Conservation (phyloP, 2,113 vertebrate genomes). For the Saimiri boliviensis region DNA sequence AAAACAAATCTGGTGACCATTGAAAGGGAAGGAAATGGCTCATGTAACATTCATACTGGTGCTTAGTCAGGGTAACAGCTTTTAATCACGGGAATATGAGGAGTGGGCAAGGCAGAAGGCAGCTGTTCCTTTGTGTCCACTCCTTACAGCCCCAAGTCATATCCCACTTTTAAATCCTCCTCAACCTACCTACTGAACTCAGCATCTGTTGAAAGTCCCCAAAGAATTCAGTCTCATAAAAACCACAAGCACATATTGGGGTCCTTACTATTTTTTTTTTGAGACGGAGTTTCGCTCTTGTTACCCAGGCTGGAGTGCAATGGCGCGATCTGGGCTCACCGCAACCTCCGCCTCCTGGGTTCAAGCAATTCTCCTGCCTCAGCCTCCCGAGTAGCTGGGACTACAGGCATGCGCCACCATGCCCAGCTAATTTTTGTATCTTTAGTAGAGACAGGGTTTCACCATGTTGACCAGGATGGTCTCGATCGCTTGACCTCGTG, state of each 20-base stretch:
- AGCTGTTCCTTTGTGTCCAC: background rate
- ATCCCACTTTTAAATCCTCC: background rate
- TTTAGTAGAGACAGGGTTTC: too few species aligned
- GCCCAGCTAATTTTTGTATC: too few species aligned
- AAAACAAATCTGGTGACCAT: background rate
- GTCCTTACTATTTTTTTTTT: background rate
- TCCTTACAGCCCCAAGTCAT: background rate
- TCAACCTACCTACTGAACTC: background rate
- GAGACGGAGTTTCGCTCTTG: too few species aligned
- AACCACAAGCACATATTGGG: background rate
- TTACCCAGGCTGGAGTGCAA: too few species aligned
- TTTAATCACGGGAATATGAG: background rate
- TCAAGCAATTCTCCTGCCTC: too few species aligned
- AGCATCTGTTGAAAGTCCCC: background rate
- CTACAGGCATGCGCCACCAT: too few species aligned
- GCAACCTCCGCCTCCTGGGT: too few species aligned
- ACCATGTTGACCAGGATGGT: too few species aligned
- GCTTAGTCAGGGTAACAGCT: background rate
- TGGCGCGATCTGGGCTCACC: too few species aligned
- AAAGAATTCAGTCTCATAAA: background rate
- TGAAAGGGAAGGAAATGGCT: background rate
- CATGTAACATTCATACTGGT: background rate
- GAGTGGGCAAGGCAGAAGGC: background rate
- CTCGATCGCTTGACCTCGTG: too few species aligned
- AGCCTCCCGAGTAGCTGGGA: too few species aligned